A percentile compares a stretch with the other conserved stretches of the same genome.
Conservation (phyloP, 2,797 vertebrate species). For the Onychomys arenicola region DNA sequence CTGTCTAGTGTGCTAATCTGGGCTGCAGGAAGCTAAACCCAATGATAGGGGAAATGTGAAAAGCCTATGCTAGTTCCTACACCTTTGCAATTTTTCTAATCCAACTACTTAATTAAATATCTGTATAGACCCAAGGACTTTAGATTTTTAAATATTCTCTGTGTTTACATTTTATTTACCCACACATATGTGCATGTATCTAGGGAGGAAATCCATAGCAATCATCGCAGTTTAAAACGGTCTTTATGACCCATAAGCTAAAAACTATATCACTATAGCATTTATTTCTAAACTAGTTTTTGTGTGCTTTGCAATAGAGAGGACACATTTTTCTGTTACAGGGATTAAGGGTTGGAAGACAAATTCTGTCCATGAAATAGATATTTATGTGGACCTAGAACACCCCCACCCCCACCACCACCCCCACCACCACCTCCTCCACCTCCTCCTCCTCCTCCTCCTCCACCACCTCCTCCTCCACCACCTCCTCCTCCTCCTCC, state of each 20-base stretch:
- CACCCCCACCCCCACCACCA: too few relatives aligned
- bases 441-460: too few relatives aligned
- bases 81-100: not conserved
- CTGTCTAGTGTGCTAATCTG: not conserved
- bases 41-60: not conserved
- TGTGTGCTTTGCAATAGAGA: not conserved
- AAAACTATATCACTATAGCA: not conserved
- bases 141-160: not conserved
- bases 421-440: too few relatives aligned
- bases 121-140: not conserved
- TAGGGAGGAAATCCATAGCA: not conserved
- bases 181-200: not conserved
- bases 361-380: conserved; percentile 49
- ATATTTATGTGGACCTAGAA: not conserved
- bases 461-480: too few relatives aligned
- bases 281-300: not conserved
- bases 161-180: not conserved
- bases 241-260: not conserved
- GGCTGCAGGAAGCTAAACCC: conserved; percentile 7
- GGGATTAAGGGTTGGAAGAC: not conserved
- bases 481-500: too few relatives aligned
- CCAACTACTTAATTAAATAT: conserved; percentile 14
- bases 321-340: conserved; percentile 2
- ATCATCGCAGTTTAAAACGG: not conserved
- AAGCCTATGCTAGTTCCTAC: not conserved